These are phyloP conservation scores for Urocyon cinereoargenteus DNA, from an alignment of 2,797 vertebrate genomes.

Conservation along the genomic window DNA sequence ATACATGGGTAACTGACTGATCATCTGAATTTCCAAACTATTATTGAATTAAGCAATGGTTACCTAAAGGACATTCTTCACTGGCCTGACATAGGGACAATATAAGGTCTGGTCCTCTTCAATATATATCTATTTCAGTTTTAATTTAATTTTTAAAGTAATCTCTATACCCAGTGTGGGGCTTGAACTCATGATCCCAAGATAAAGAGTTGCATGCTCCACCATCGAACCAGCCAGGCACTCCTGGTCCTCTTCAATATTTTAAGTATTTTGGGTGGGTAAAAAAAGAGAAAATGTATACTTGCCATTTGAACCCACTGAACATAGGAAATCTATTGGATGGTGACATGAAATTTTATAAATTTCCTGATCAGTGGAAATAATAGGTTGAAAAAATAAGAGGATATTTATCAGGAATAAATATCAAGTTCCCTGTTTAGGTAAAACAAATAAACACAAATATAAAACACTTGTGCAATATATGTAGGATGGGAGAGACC, in stretches of 20 bases:
- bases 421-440: not conserved
- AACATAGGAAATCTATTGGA: not conserved
- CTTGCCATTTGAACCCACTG: not conserved
- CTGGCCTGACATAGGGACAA: not conserved
- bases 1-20: too few species aligned
- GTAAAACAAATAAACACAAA: slow-evolving; percentile 28
- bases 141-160: not conserved
- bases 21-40: not conserved
- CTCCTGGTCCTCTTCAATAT: not conserved
- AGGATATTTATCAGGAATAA: slow-evolving; percentile 41
- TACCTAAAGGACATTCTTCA: not conserved
- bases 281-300: not conserved
- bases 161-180: not conserved
- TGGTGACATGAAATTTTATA: not conserved
- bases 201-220: not conserved
- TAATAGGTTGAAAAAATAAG: slow-evolving; percentile 35
- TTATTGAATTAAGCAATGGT: not conserved
- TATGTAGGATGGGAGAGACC: not conserved
- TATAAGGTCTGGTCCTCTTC: not conserved
- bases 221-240: not conserved
- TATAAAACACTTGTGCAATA: not conserved
- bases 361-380: not conserved
- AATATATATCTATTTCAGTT: not conserved
- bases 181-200: not conserved
- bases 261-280: not conserved